Evolutionary conservation across 2,113 vertebrate species (phyloP).

Genomic region (Trogon surrucura): DNA sequence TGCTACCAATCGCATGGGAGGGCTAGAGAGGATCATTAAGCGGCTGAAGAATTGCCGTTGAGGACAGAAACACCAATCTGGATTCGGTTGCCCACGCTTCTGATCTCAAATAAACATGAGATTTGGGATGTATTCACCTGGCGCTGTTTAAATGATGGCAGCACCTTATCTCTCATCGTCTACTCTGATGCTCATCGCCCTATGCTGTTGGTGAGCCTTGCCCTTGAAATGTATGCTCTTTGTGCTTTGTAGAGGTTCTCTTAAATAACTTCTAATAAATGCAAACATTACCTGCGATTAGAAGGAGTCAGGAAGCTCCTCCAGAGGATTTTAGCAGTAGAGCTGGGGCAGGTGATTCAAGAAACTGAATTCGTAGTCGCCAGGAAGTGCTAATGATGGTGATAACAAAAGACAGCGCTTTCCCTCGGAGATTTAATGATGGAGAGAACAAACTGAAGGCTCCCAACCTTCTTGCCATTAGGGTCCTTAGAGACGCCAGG

Average conservation of each 20-base stretch:
- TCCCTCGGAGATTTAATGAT: conserved; percentile 51
- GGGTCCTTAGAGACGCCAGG: conserved; percentile 22
- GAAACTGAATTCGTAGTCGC: background rate
- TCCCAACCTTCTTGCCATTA: background rate
- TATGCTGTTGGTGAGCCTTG: background rate
- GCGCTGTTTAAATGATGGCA: too few relatives aligned
- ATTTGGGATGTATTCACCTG: background rate
- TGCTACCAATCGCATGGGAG: background rate
- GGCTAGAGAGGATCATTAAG: background rate
- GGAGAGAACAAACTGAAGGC: conserved; percentile 31
- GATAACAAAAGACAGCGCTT: conserved; percentile 3
- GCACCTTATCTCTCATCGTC: too few relatives aligned
- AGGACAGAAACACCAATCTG: background rate
- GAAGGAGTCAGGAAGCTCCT: background rate
- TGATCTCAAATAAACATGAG: background rate
- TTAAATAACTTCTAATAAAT: background rate
- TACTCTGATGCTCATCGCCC: background rate
- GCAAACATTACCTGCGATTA: background rate
- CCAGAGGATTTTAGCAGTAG: background rate
- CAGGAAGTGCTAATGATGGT: background rate
- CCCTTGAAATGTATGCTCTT: background rate
- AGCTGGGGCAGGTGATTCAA: conserved; percentile 3
- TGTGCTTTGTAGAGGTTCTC: background rate
- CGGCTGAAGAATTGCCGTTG: rapidly evolving
- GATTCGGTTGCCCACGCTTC: background rate